These are phyloP conservation scores for Dioctria rufipes DNA, from an alignment of 2,888 invertebrate genomes.

Conservation along the genomic window DNA sequence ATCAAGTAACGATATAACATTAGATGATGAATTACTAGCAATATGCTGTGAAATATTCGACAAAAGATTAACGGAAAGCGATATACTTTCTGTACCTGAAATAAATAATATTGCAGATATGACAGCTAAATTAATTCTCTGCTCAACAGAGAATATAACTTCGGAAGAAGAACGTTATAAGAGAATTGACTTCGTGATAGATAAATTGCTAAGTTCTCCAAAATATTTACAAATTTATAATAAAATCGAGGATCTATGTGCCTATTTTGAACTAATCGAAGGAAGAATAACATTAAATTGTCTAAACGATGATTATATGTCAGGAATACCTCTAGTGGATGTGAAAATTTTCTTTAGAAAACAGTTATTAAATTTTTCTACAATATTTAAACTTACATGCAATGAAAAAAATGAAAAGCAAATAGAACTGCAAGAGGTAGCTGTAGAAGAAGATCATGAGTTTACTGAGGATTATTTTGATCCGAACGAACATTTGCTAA, in stretches of 20 bases:
- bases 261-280: constrained; percentile 64
- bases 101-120: constrained; percentile 65
- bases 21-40: constrained; percentile 63
- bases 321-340: constrained; percentile 26
- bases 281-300: constrained; percentile 56
- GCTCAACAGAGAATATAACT: constrained; percentile 66
- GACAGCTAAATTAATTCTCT: constrained; percentile 66
- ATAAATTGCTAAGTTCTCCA: constrained; percentile 52
- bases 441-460: constrained; percentile 64
- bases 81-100: constrained; percentile 56
- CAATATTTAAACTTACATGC: constrained; percentile 66
- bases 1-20: constrained; percentile 67
- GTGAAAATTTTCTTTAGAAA: constrained; percentile 62
- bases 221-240: constrained; percentile 56
- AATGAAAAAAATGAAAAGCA: constrained; percentile 57
- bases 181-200: constrained; percentile 62
- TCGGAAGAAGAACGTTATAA: constrained; percentile 62
- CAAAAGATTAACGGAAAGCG: constrained; percentile 56
- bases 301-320: not conserved
- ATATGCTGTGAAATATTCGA: constrained; percentile 64
- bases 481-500: constrained; percentile 66
- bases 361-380: constrained; percentile 64
- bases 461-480: constrained; percentile 67
- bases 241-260: constrained; percentile 62
- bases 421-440: constrained; percentile 57